These are phyloP conservation scores for Tanytarsus gracilentus DNA, from an alignment of 2,888 invertebrate species.

Conservation along the genomic window DNA sequence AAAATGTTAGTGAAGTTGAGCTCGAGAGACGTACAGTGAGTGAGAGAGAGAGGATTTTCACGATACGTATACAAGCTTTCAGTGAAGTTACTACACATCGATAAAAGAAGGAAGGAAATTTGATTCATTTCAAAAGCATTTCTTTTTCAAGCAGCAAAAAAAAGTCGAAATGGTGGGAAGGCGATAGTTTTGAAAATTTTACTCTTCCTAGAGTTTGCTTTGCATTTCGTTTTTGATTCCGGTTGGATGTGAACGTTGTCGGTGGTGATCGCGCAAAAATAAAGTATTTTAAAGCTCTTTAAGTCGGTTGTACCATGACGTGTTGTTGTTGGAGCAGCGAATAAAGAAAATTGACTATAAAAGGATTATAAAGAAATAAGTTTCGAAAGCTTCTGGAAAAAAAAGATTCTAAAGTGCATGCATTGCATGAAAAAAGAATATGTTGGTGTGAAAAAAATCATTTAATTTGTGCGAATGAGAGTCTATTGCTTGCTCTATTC, in stretches of 20 bases:
- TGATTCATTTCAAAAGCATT: constrained; percentile 21
- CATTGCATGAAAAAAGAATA: not conserved
- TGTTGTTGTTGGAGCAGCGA: too few relatives aligned
- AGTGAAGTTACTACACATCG: too few relatives aligned
- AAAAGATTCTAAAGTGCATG: not conserved
- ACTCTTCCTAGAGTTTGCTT: constrained; percentile 26
- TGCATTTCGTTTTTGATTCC: constrained; percentile 28
- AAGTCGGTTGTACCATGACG: constrained; percentile 27
- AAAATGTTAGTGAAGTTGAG: too few relatives aligned
- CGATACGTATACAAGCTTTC: too few relatives aligned
- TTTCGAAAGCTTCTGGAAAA: not conserved
- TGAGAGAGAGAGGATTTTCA: too few relatives aligned
- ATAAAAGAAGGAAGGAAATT: constrained; percentile 25
- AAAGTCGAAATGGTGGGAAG: constrained; percentile 26
- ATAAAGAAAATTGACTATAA: too few relatives aligned
- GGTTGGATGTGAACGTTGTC: constrained; percentile 28
- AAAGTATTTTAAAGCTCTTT: too few relatives aligned
- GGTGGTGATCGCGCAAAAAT: too few relatives aligned
- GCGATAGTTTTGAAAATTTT: constrained; percentile 22
- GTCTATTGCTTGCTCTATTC: too few relatives aligned
- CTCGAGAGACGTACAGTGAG: too few relatives aligned
- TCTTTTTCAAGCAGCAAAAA: constrained; percentile 14
- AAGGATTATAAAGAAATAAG: too few relatives aligned
- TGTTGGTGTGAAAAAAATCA: constrained; percentile 23
- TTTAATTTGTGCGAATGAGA: too few relatives aligned